Evolutionary conservation across 2,888 invertebrate genomes (phyloP).

Genomic region (Tenthredo amoena): DNA sequence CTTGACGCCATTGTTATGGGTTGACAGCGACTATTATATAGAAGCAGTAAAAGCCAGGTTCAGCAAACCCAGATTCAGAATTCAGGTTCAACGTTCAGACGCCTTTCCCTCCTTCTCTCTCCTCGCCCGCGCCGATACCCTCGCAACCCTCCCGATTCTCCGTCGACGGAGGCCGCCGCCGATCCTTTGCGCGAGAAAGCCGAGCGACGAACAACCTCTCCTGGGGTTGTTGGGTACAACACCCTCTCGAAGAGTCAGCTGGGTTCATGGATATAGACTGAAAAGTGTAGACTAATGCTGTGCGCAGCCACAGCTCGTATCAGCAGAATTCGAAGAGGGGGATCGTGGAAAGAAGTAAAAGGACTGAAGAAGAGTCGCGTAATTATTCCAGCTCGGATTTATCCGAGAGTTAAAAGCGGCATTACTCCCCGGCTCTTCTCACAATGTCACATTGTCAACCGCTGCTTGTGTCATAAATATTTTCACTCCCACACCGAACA

Average conservation of each 20-base stretch:
- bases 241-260: conserved; percentile 26
- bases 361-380: neutral
- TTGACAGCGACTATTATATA: conserved; percentile 6
- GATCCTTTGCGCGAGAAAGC: conserved; percentile 54
- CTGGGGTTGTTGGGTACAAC: conserved; percentile 42
- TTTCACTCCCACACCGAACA: too few species aligned
- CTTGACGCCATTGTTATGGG: conserved; percentile 15
- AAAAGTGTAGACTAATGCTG: conserved; percentile 15
- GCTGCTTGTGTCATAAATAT: neutral
- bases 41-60: conserved; percentile 22
- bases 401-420: neutral
- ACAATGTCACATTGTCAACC: neutral
- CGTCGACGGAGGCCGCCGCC: conserved; percentile 39
- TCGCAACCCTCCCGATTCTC: conserved; percentile 38
- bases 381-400: neutral
- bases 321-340: neutral
- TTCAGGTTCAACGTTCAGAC: conserved; percentile 69
- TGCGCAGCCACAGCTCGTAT: neutral
- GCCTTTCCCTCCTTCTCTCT: conserved; percentile 44
- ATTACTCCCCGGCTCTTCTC: neutral
- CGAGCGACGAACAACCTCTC: conserved; percentile 40
- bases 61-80: conserved; percentile 19
- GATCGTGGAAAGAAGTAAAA: neutral
- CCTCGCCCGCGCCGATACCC: conserved; percentile 40
- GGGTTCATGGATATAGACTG: neutral